Conservation (phyloP, 1,140 invertebrate genomes). For the Tetramorium simillimum region DNA sequence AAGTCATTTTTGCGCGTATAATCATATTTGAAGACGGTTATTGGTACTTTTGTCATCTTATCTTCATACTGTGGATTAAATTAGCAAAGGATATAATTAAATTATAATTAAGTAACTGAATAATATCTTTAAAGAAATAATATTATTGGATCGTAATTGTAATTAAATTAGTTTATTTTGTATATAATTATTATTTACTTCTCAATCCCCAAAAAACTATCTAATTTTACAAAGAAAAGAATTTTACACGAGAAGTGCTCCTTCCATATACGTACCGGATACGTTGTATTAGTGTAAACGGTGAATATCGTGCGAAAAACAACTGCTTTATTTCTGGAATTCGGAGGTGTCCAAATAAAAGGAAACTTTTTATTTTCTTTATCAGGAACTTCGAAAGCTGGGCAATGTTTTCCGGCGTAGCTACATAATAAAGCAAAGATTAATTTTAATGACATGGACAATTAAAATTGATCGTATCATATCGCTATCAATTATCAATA, state of each 20-base stretch:
- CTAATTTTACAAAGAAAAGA: not conserved
- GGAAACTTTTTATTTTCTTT: constrained; percentile 78
- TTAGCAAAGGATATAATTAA: not conserved
- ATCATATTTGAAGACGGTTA: constrained; percentile 84
- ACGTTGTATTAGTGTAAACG: constrained; percentile 79
- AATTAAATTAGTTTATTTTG: constrained; percentile 1
- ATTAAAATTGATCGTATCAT: constrained; percentile 35
- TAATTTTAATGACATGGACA: not conserved
- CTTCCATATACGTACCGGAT: constrained; percentile 76
- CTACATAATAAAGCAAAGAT: constrained; percentile 60
- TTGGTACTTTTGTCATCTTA: constrained; percentile 77
- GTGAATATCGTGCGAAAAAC: constrained; percentile 79
- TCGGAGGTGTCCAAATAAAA: constrained; percentile 80
- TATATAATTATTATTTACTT: not conserved
- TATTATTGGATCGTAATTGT: not conserved
- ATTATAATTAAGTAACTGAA: constrained; percentile 15
- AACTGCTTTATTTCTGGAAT: constrained; percentile 80
- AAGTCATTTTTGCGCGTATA: constrained; percentile 81
- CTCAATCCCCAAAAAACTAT: not conserved
- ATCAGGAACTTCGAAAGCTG: constrained; percentile 72
- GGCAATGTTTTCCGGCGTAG: constrained; percentile 78
- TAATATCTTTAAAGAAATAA: not conserved
- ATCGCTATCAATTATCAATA: not conserved
- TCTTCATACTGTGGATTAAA: constrained; percentile 80
- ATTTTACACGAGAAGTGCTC: not conserved